phyloP scores from a whole-genome alignment of 2,113 vertebrate genomes.

The Oreocharis arfaki region DNA sequence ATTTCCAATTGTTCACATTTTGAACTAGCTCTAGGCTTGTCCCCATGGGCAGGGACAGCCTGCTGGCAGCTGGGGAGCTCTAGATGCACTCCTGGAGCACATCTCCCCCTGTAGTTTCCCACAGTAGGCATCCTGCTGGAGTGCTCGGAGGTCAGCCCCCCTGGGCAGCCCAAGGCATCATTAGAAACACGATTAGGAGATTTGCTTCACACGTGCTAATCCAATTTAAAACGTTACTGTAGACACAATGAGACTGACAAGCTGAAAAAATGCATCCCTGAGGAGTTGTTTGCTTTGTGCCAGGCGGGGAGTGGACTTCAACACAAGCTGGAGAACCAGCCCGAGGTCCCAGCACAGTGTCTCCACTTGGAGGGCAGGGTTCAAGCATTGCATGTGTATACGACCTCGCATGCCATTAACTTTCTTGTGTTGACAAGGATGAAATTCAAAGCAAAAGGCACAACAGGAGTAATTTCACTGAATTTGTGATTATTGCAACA shows the following conservation, averaged over 20 bases:
- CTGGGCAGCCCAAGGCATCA: background rate
- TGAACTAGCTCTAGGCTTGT: background rate
- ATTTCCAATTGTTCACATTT: background rate
- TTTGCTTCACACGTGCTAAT: background rate
- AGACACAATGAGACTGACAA: background rate
- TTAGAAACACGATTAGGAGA: background rate
- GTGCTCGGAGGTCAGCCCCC: background rate
- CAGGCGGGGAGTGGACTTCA: background rate
- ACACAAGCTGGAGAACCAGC: background rate
- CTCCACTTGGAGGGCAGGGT: background rate
- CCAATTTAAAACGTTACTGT: background rate
- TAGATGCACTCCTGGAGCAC: background rate
- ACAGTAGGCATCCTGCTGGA: fast-evolving
- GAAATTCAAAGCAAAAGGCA: background rate
- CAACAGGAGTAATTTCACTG: background rate
- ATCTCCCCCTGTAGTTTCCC: background rate
- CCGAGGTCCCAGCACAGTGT: fast-evolving
- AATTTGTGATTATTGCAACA: background rate
- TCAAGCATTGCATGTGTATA: fast-evolving
- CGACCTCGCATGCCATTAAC: fast-evolving
- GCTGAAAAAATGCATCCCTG: background rate
- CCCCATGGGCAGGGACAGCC: fast-evolving
- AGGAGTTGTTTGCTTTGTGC: background rate
- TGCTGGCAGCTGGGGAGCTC: background rate
- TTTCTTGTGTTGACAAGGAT: background rate